A percentile compares a stretch with the other conserved stretches of the same genome.
Conservation (phyloP, 2,113 vertebrate genomes). For the Oreamnos americanus region DNA sequence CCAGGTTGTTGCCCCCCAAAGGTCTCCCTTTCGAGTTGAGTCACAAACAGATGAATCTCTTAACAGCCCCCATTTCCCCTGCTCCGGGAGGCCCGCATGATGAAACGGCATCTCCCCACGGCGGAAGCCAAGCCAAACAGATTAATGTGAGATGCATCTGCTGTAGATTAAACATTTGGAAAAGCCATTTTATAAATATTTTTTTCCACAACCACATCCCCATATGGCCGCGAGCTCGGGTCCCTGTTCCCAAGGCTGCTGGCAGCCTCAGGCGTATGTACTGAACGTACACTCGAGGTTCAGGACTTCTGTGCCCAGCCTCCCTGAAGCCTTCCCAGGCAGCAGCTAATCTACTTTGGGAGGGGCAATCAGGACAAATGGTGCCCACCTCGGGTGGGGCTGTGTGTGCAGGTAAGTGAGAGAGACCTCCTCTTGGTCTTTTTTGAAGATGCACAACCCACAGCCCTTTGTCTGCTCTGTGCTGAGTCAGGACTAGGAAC, state of each 20-base stretch:
- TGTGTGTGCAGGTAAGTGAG: fast-evolving
- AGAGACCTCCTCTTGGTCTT: background rate
- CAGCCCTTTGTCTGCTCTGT: background rate
- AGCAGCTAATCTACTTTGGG: conserved; percentile 19
- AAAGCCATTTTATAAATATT: conserved; percentile 89
- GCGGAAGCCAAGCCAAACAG: conserved; percentile 85
- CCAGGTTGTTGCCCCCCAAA: background rate
- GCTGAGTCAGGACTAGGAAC: background rate
- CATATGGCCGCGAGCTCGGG: conserved; percentile 82
- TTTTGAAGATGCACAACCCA: background rate
- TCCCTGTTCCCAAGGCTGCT: conserved; percentile 75
- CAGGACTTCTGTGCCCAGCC: conserved; percentile 72
- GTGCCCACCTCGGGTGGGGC: background rate
- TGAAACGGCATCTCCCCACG: conserved; percentile 79
- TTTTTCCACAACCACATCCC: conserved; percentile 82
- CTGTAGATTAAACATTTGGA: conserved; percentile 88
- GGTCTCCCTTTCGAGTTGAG: conserved; percentile 68
- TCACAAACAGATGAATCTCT: conserved; percentile 74
- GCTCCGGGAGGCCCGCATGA: conserved; percentile 78
- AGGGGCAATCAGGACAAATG: background rate
- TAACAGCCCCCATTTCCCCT: conserved; percentile 80
- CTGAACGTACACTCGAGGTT: conserved; percentile 58
- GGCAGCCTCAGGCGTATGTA: conserved; percentile 63
- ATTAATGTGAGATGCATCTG: conserved; percentile 84
- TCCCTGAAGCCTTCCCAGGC: conserved; percentile 55